phyloP scores from a whole-genome alignment of 2,113 vertebrate genomes.

The Ceratotherium simum region DNA sequence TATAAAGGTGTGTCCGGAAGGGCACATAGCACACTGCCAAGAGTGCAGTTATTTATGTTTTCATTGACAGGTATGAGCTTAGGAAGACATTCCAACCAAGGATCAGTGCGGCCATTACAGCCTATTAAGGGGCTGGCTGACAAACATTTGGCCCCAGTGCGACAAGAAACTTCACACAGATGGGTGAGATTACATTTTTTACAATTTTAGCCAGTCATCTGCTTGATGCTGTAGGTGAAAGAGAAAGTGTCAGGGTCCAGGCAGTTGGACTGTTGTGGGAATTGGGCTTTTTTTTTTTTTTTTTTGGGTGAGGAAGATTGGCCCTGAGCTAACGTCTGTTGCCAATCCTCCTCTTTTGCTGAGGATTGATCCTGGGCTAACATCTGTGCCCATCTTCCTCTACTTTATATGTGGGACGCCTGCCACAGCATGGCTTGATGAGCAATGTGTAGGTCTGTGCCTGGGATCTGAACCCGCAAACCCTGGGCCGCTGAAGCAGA shows the following conservation, averaged over 20 bases:
- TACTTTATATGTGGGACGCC: too few relatives aligned
- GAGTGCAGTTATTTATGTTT: neutral
- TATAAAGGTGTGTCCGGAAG: neutral
- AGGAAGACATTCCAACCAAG: neutral
- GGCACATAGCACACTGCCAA: neutral
- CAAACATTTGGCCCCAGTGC: neutral
- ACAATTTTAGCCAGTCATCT: neutral
- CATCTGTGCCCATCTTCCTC: too few relatives aligned
- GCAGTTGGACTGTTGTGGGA: neutral
- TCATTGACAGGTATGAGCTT: neutral
- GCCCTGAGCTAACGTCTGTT: too few relatives aligned
- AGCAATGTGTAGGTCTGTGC: too few relatives aligned
- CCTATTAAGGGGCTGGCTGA: neutral
- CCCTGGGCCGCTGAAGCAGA: too few relatives aligned
- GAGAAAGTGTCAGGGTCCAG: neutral
- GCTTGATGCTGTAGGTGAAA: neutral
- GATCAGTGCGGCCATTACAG: neutral
- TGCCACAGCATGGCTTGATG: too few relatives aligned
- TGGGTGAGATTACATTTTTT: neutral
- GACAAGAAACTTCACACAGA: neutral
- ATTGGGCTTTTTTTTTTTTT: neutral
- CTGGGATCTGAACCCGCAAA: too few relatives aligned
- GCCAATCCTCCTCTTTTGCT: too few relatives aligned
- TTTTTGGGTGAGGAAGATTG: too few relatives aligned
- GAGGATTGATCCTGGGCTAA: too few relatives aligned